Base-by-base conservation (phyloP, 2,113 vertebrate genomes). In the Notiomystis cincta region DNA sequence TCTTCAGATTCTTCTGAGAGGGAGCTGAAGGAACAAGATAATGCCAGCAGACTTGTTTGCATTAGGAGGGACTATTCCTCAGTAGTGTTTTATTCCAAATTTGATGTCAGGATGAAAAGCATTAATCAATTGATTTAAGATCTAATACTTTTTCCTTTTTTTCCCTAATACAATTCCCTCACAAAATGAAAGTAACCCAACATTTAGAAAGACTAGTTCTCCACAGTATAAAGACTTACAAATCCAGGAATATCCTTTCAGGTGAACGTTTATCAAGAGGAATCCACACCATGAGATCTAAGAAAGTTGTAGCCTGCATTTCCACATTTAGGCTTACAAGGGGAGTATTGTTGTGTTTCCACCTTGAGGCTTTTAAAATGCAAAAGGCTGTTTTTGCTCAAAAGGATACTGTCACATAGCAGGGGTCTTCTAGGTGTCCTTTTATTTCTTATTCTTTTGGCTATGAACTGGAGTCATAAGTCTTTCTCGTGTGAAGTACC, bases 391-490 rank as follows among this genome's bases (percentile, higher is more conserved):
- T 15, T 77, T 95, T 87, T 54, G 27, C 24, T 90, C 58, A 54
- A 33, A 89, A 61, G 5, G 21, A 9, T 27, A 3, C 7, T 1
- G 0, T 57, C 33, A 31, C 0, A 0, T 88, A 37, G 23, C 4
- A 25, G 18, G 7, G 23, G 16, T 62, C 51, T 82, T 66, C 30
- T 38, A 12, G 12, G 22, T 67, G 60, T 65, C n/a, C 31, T 54
- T 81, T 70, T 22, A 50, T 23, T 66, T 57, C 21, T 40, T 16
- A 10, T 57, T 61, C 38, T 82, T 87, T 64, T 33, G 54, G 27
- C 11, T 78, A 58, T 70, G 67, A 64, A 22, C 31, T 64, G 11
- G 33, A 56, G 21, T 51, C 2, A 0, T 19, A 73, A 87, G 69
- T 48, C 40, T 79, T 42, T 47, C 28, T 71, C 31, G 35, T 31